Percentiles rank a stretch among this genome's conserved stretches.
These are phyloP conservation scores for Triplophysa yarkandensis DNA, from an alignment of 2,797 vertebrate species.

Conservation along the genomic window DNA sequence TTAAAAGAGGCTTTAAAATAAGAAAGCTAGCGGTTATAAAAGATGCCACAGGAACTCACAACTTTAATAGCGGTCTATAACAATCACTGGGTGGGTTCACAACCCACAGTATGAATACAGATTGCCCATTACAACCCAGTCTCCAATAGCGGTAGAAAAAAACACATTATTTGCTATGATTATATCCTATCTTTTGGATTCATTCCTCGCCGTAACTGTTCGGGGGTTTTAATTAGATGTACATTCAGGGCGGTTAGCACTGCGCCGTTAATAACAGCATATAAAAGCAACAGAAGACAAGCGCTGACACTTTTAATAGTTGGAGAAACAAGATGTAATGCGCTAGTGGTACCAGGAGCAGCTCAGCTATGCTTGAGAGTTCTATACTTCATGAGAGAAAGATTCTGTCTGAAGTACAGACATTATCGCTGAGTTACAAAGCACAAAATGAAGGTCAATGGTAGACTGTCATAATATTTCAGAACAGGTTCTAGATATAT, in stretches of 20 bases:
- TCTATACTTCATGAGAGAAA: constrained; percentile 74
- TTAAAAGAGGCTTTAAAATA: constrained; percentile 51
- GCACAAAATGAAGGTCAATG: constrained; percentile 58
- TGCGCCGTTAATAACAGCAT: constrained; percentile 79
- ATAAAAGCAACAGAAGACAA: constrained; percentile 80
- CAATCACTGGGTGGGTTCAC: constrained; percentile 64
- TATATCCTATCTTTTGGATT: constrained; percentile 77
- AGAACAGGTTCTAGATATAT: constrained; percentile 47
- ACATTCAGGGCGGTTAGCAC: constrained; percentile 65
- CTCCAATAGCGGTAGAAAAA: constrained; percentile 68
- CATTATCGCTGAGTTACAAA: constrained; percentile 72
- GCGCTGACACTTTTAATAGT: constrained; percentile 83
- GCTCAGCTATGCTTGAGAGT: constrained; percentile 62
- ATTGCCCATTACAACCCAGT: constrained; percentile 61
- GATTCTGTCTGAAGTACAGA: constrained; percentile 71
- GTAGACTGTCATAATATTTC: constrained; percentile 34
- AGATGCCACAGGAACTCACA: constrained; percentile 50
- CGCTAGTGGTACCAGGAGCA: constrained; percentile 75
- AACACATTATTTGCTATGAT: constrained; percentile 79
- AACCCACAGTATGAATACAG: constrained; percentile 66
- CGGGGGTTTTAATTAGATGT: constrained; percentile 78
- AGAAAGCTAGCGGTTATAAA: constrained; percentile 60
- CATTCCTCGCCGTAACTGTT: constrained; percentile 77
- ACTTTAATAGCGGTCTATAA: constrained; percentile 65
- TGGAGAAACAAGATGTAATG: constrained; percentile 82